Conservation (phyloP, 2,888 invertebrate species). For the Agriopis aurantiaria region DNA sequence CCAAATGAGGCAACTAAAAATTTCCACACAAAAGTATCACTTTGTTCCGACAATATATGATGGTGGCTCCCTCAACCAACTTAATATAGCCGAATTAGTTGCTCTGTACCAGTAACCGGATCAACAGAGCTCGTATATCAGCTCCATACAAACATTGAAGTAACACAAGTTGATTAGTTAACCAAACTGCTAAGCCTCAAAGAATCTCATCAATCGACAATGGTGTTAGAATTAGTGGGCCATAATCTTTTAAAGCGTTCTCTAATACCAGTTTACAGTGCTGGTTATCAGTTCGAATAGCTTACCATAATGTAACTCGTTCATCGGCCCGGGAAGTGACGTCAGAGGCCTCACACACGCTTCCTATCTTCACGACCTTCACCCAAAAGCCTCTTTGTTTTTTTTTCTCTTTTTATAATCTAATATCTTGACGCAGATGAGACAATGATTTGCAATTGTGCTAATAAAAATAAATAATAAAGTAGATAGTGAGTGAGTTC, state of each 20-base stretch:
- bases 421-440: not conserved
- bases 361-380: conserved; percentile 78
- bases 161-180: conserved; percentile 43
- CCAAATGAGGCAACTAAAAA: not conserved
- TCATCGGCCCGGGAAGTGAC: conserved; percentile 77
- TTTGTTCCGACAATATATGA: not conserved
- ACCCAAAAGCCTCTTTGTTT: conserved; percentile 68
- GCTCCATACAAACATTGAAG: conserved; percentile 32
- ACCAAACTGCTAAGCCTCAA: conserved; percentile 46
- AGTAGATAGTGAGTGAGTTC: too few relatives aligned
- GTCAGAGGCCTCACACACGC: conserved; percentile 70
- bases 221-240: conserved; percentile 55
- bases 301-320: conserved; percentile 60
- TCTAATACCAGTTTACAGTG: conserved; percentile 64
- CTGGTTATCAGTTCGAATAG: conserved; percentile 67
- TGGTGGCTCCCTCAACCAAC: not conserved
- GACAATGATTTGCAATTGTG: not conserved
- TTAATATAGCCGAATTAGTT: not conserved
- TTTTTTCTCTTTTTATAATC: conserved; percentile 22
- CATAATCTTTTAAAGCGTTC: conserved; percentile 59
- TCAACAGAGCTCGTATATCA: conserved; percentile 37
- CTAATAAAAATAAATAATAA: too few relatives aligned
- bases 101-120: conserved; percentile 26
- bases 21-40: not conserved
- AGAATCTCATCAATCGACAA: conserved; percentile 50